Conservation (phyloP, 2,888 invertebrate genomes). For the Eretmocerus hayati region DNA sequence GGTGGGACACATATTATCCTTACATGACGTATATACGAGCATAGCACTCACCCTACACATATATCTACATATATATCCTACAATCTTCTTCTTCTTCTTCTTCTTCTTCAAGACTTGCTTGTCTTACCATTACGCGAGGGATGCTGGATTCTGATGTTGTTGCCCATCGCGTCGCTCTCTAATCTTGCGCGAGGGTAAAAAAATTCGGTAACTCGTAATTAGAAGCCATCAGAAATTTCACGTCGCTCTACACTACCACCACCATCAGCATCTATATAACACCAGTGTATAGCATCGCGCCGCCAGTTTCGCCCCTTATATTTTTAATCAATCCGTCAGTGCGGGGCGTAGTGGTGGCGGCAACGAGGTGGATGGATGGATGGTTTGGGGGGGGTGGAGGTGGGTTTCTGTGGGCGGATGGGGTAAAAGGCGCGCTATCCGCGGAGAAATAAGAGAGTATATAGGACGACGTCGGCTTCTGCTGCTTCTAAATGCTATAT, state of each 20-base stretch:
- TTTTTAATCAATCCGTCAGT: constrained; percentile 49
- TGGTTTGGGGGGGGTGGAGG: constrained; percentile 17
- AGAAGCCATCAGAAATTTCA: constrained; percentile 24
- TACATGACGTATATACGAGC: too few relatives aligned
- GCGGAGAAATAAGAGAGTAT: not conserved
- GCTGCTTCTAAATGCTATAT: too few relatives aligned
- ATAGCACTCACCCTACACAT: too few relatives aligned
- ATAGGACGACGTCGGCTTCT: too few relatives aligned
- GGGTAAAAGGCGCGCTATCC: too few relatives aligned
- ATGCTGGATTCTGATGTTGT: too few relatives aligned
- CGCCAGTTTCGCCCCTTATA: constrained; percentile 38
- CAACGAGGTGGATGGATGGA: constrained; percentile 23
- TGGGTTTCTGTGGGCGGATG: constrained; percentile 22
- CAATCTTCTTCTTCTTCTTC: too few relatives aligned
- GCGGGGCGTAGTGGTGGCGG: constrained; percentile 18
- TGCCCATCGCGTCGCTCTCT: too few relatives aligned
- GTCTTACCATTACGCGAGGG: too few relatives aligned
- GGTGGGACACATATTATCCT: too few relatives aligned
- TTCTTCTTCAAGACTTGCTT: too few relatives aligned
- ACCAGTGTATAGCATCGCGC: constrained; percentile 16
- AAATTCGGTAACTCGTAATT: constrained; percentile 22
- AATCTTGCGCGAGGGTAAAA: constrained; percentile 13
- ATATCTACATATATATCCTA: too few relatives aligned
- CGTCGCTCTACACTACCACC: constrained; percentile 28
- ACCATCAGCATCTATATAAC: constrained; percentile 5